Evolutionary conservation across 2,797 vertebrate species (phyloP).

Genomic region (Acipenser ruthenus): DNA sequence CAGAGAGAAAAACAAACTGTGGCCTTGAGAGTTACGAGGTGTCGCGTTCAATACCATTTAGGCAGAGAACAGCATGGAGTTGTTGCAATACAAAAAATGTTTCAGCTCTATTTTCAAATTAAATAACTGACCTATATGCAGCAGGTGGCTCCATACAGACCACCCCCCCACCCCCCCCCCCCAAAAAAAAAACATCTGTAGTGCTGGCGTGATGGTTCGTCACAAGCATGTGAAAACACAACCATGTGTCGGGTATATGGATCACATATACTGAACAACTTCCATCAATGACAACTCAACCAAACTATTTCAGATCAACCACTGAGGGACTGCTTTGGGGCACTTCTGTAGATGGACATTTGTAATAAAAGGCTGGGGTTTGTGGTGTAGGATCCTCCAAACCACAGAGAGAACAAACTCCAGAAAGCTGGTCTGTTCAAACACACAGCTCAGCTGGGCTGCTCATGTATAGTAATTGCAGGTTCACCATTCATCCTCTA

Average conservation of each 20-base stretch:
- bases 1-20: conserved; percentile 19
- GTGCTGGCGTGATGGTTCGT: too few relatives aligned
- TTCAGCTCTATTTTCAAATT: neutral
- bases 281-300: too few relatives aligned
- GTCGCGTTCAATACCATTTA: neutral
- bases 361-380: too few relatives aligned
- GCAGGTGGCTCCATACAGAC: neutral
- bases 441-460: neutral
- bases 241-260: too few relatives aligned
- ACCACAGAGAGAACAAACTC: neutral
- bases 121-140: neutral
- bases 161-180: too few relatives aligned
- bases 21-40: conserved; percentile 10
- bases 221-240: too few relatives aligned
- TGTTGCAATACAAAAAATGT: neutral
- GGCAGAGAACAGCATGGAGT: neutral
- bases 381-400: too few relatives aligned
- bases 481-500: neutral
- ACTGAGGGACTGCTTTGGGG: conserved; percentile 20
- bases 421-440: conserved; percentile 10
- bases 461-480: neutral
- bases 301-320: too few relatives aligned
- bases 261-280: too few relatives aligned
- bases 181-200: too few relatives aligned
- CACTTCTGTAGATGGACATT: too few relatives aligned